phyloP scores from a whole-genome alignment of 2,113 vertebrate genomes.

The Uropsilus gracilis region DNA sequence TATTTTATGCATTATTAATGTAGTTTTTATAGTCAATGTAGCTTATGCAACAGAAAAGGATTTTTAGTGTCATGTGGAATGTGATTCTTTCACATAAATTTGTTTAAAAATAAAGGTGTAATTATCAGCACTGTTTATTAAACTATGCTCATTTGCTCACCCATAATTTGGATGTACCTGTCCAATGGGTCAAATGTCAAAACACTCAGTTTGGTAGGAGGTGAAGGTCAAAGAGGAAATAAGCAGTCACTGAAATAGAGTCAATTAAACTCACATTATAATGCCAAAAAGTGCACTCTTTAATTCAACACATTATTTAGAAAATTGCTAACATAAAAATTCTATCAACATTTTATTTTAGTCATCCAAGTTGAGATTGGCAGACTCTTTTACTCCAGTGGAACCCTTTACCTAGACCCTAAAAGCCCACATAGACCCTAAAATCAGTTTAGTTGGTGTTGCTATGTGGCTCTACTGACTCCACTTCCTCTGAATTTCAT shows the following conservation, averaged over 20 bases:
- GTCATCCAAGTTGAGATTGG: background rate
- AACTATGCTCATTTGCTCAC: background rate
- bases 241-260: background rate
- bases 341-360: background rate
- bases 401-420: background rate
- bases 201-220: background rate
- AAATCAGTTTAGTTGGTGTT: background rate
- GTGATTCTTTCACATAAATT: background rate
- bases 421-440: background rate
- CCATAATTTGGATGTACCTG: background rate
- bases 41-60: background rate
- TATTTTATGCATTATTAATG: background rate
- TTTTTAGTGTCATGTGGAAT: background rate
- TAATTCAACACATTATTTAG: background rate
- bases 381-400: background rate
- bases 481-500: background rate
- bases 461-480: background rate
- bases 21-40: background rate
- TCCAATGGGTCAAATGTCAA: background rate
- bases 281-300: background rate
- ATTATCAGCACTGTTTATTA: background rate
- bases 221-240: background rate
- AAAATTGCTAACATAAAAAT: background rate
- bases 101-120: background rate
- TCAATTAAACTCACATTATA: background rate